These are phyloP conservation scores for Pogoniulus pusillus DNA, from an alignment of 2,797 vertebrate genomes.

Conservation along the genomic window DNA sequence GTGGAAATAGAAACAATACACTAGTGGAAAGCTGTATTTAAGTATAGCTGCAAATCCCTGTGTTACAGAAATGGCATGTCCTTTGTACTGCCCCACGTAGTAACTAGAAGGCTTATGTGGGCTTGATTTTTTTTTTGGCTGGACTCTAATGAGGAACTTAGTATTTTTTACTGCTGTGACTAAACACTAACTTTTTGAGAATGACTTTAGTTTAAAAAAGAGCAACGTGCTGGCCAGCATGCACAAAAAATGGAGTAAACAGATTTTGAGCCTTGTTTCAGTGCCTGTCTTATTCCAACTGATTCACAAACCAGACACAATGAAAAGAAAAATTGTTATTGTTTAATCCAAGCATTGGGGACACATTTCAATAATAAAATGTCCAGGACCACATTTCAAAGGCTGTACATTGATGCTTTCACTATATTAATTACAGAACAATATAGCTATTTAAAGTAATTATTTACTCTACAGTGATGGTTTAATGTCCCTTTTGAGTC, in stretches of 20 bases:
- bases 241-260: background rate
- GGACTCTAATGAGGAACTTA: background rate
- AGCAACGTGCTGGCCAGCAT: background rate
- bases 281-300: background rate
- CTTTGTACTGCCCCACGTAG: background rate
- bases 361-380: background rate
- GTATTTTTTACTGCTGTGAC: background rate
- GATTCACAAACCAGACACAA: background rate
- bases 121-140: background rate
- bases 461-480: background rate
- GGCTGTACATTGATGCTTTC: background rate
- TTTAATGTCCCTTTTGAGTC: background rate
- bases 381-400: background rate
- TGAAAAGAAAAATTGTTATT: background rate
- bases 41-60: background rate
- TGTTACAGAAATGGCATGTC: background rate
- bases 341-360: background rate
- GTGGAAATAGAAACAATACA: background rate
- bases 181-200: background rate
- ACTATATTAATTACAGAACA: background rate
- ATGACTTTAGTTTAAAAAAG: constrained; percentile 6
- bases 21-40: background rate
- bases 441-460: background rate
- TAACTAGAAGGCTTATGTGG: background rate
- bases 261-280: background rate